These are phyloP conservation scores for Limnephilus marmoratus DNA, from an alignment of 2,888 invertebrate species.

Conservation along the genomic window DNA sequence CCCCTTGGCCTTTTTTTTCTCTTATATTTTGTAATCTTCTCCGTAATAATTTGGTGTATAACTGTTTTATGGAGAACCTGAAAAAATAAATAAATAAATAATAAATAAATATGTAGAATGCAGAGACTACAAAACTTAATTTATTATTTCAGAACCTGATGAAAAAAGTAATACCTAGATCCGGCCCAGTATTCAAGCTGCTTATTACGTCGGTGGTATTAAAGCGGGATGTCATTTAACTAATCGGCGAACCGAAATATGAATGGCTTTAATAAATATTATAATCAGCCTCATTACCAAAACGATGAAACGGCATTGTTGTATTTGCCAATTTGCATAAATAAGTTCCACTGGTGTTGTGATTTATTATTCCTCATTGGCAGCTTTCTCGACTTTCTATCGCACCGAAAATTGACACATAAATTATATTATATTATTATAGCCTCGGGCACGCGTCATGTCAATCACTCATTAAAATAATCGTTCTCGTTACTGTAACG, in stretches of 20 bases:
- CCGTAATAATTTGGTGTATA: no score
- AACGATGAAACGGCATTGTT: constrained; percentile 11
- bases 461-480: not conserved
- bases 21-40: no score
- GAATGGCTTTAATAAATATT: constrained; percentile 5
- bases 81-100: no score
- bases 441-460: not conserved
- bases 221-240: not conserved
- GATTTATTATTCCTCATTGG: not conserved
- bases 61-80: no score
- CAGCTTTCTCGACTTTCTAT: not conserved
- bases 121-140: no score
- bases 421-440: not conserved
- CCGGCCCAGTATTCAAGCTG: not conserved
- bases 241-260: not conserved
- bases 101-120: no score
- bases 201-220: not conserved
- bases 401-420: not conserved
- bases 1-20: no score
- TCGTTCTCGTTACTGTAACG: not conserved
- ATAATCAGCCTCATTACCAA: not conserved
- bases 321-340: not conserved
- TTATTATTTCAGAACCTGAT: no score
- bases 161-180: not conserved
- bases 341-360: not conserved